Evolutionary conservation across 2,888 invertebrate species (phyloP).

Genomic region (Caenorhabditis afra): DNA sequence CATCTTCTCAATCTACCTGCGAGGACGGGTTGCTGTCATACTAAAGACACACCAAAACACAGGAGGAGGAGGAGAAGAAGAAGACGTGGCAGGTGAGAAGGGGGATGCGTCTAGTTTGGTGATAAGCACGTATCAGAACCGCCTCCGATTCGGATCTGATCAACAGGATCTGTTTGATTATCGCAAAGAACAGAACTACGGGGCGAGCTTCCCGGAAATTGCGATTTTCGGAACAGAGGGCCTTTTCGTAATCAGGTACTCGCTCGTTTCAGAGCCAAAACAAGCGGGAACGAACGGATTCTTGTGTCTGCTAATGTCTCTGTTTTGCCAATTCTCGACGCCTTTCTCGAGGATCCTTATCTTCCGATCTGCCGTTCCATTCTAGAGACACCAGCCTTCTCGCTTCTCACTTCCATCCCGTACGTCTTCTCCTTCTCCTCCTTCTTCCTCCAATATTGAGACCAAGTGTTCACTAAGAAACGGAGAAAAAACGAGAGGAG

Average conservation of each 20-base stretch:
- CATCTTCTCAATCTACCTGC: background rate
- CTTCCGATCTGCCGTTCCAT: too few species aligned
- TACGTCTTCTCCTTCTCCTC: background rate
- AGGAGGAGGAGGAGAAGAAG: background rate
- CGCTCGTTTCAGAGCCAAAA: too few species aligned
- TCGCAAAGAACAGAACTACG: too few species aligned
- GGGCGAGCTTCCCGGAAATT: too few species aligned
- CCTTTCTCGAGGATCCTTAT: background rate
- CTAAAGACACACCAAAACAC: conserved; percentile 33
- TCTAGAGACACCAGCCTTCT: background rate
- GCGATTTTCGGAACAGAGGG: too few species aligned
- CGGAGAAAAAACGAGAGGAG: background rate
- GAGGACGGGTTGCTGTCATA: conserved; percentile 20
- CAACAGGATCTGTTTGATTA: background rate
- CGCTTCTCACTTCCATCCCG: background rate
- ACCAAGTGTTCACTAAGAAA: conserved; percentile 10
- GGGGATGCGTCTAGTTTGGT: conserved; percentile 20
- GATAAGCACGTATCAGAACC: background rate
- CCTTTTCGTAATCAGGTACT: too few species aligned
- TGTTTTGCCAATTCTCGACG: background rate
- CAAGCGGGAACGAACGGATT: too few species aligned
- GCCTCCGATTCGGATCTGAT: background rate
- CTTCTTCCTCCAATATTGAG: background rate
- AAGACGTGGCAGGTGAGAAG: conserved; percentile 28
- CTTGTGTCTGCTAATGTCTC: too few species aligned